A percentile compares a stretch with the other conserved stretches of the same genome.
These are phyloP conservation scores for Pachyrhynchus sulphureomaculatus DNA, from an alignment of 1,140 invertebrate species.

Conservation along the genomic window DNA sequence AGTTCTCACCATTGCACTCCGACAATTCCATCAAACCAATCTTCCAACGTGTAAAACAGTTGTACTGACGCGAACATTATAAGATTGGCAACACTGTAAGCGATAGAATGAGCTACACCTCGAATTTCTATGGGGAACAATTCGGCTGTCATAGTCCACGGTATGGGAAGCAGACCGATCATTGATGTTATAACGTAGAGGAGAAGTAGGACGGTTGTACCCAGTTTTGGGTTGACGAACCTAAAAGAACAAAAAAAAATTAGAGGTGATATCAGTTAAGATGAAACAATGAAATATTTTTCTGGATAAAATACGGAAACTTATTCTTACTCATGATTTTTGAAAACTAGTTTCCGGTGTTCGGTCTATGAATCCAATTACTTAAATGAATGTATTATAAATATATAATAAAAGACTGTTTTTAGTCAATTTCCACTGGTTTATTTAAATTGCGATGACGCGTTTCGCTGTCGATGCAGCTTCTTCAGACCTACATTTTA, in stretches of 20 bases:
- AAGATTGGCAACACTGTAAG: conserved; percentile 56
- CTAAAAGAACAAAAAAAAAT: conserved; percentile 19
- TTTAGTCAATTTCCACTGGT: too few species aligned
- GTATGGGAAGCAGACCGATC: conserved; percentile 61
- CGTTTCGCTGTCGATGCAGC: too few species aligned
- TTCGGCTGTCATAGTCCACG: conserved; percentile 67
- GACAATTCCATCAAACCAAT: conserved; percentile 32
- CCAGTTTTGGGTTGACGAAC: conserved; percentile 30
- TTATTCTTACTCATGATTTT: too few species aligned
- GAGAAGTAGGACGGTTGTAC: conserved; percentile 34
- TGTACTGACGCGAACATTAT: conserved; percentile 59
- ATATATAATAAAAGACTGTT: too few species aligned
- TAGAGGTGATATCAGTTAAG: not conserved
- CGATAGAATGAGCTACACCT: conserved; percentile 52
- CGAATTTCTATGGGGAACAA: conserved; percentile 62
- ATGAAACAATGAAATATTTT: not conserved
- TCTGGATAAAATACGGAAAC: too few species aligned
- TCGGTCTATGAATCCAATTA: too few species aligned
- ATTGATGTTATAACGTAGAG: conserved; percentile 57
- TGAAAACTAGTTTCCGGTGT: too few species aligned
- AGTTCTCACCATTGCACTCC: conserved; percentile 44
- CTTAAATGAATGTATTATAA: too few species aligned
- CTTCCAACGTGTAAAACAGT: conserved; percentile 51
- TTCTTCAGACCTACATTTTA: too few species aligned
- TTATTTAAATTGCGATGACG: too few species aligned